Conservation (phyloP, 2,888 invertebrate genomes). For the Acronicta psi region DNA sequence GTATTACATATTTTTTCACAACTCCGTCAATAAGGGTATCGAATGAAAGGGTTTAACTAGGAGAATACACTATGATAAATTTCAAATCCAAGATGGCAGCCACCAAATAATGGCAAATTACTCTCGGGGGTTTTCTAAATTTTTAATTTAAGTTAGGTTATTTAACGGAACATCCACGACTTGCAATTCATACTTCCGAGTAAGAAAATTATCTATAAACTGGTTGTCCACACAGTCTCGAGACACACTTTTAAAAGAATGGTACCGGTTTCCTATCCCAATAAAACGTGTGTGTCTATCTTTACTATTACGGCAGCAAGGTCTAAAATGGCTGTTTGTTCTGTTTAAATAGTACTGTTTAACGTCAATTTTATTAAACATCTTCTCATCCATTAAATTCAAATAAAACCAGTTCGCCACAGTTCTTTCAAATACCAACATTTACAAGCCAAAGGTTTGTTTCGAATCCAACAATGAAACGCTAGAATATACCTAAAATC, state of each 20-base stretch:
- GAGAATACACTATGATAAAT: no score
- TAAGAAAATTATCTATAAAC: conserved; percentile 32
- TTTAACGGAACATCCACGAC: conserved; percentile 19
- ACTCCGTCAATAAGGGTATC: no score
- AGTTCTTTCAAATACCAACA: neutral
- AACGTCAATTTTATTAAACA: no score
- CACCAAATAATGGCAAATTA: no score
- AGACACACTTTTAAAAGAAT: conserved; percentile 51
- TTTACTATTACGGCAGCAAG: neutral
- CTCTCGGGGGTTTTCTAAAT: no score
- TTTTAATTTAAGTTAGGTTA: no score
- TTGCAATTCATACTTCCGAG: conserved; percentile 13
- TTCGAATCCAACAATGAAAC: conserved; percentile 14
- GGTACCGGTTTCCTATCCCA: conserved; percentile 20
- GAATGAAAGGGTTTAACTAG: no score
- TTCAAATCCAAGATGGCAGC: no score
- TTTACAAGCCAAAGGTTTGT: neutral
- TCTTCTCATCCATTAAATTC: no score
- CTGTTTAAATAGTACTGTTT: no score
- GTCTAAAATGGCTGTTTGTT: no score
- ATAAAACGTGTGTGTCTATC: neutral
- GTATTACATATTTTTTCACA: no score
- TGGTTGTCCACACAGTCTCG: conserved; percentile 25
- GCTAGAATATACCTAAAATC: conserved; percentile 34
- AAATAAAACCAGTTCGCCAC: neutral